Evolutionary conservation across 37 sponge, comb jelly and placozoan genomes (phyloP).

Genomic region (Corticium candelabrum): DNA sequence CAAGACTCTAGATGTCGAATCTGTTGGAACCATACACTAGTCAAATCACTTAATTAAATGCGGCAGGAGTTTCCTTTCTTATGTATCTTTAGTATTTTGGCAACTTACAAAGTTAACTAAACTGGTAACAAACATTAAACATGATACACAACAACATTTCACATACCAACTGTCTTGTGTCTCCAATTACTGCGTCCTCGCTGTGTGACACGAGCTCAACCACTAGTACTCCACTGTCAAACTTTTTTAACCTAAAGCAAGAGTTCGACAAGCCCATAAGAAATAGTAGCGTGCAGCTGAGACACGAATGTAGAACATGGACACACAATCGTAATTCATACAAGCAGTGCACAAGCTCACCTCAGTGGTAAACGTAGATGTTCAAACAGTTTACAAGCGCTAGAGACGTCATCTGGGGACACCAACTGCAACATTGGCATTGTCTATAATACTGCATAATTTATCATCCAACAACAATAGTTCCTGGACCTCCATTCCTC

Average conservation of each 20-base stretch:
- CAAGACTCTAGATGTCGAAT: too few relatives aligned
- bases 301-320: background rate
- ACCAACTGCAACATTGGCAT: constrained; percentile 49
- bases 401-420: constrained; percentile 92
- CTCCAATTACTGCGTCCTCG: constrained; percentile 9
- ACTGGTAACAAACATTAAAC: too few relatives aligned
- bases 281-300: background rate
- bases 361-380: constrained; percentile 46
- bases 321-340: too few relatives aligned
- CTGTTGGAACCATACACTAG: too few relatives aligned
- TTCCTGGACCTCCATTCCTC: constrained; percentile 79
- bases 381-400: constrained; percentile 82
- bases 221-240: constrained; percentile 88
- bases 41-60: too few relatives aligned
- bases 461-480: background rate
- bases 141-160: too few relatives aligned
- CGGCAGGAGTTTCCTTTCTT: too few relatives aligned
- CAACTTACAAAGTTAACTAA: too few relatives aligned
- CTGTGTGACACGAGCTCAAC: constrained; percentile 65
- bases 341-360: too few relatives aligned
- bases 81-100: too few relatives aligned
- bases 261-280: too few relatives aligned
- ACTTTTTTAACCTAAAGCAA: constrained; percentile 41
- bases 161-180: background rate
- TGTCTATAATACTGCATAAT: background rate